Conservation (phyloP, 2,888 invertebrate genomes). For the Salpingus planirostris region DNA sequence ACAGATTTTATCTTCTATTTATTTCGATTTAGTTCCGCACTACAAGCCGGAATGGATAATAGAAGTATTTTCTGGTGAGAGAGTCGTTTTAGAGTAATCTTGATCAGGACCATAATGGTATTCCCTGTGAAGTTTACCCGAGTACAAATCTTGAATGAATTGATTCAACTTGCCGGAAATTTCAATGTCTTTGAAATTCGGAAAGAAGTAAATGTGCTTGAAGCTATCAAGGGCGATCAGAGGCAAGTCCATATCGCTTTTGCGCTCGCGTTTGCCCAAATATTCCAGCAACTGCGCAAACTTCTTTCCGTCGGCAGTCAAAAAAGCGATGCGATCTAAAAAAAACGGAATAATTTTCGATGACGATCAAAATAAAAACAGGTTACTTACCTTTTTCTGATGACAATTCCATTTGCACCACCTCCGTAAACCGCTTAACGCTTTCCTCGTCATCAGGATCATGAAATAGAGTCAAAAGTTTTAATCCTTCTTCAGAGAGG, state of each 20-base stretch:
- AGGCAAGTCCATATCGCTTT: conserved; percentile 79
- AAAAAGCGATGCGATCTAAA: conserved; percentile 85
- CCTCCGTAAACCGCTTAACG: conserved; percentile 75
- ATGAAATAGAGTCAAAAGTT: conserved; percentile 96
- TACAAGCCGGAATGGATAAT: too few relatives aligned
- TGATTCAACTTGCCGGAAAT: conserved; percentile 72
- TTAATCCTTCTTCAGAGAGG: conserved; percentile 94
- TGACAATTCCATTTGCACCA: conserved; percentile 67
- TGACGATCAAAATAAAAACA: not conserved
- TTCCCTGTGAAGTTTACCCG: conserved; percentile 95
- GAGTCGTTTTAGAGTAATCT: conserved; percentile 49
- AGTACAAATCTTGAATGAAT: conserved; percentile 87
- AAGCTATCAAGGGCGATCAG: conserved; percentile 98
- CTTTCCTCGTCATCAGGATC: conserved; percentile 71
- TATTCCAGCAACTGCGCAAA: conserved; percentile 98
- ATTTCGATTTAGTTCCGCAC: too few relatives aligned
- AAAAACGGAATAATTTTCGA: conserved; percentile 1
- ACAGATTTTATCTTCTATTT: too few relatives aligned
- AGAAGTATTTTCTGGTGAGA: conserved; percentile 93
- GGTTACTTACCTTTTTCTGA: conserved; percentile 80
- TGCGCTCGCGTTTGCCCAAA: conserved; percentile 93
- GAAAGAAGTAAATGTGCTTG: conserved; percentile 97
- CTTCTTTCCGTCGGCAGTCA: conserved; percentile 92
- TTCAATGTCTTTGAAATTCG: conserved; percentile 70
- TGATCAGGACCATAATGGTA: conserved; percentile 95